Percentiles rank a stretch among this genome's conserved stretches.
Conservation (phyloP, 2,797 vertebrate genomes). For the Arctocebus calabarensis region DNA sequence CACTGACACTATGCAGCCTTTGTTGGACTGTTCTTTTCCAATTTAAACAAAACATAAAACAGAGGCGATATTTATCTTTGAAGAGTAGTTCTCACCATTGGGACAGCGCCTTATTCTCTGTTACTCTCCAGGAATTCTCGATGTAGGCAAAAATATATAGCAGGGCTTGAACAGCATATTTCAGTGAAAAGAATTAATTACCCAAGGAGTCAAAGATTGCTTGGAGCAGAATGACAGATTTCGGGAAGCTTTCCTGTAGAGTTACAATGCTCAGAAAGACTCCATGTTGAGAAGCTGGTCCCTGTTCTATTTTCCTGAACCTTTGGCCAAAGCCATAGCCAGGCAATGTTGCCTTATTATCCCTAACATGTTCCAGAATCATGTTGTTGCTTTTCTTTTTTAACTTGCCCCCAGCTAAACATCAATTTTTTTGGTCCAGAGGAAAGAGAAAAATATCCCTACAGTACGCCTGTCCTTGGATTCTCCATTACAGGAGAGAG, state of each 20-base stretch:
- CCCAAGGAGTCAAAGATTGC: slow-evolving; percentile 69
- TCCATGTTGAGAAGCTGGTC: not conserved
- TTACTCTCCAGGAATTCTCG: slow-evolving; percentile 65
- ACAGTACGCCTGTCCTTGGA: not conserved
- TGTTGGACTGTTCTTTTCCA: slow-evolving; percentile 55
- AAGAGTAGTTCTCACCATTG: slow-evolving; percentile 56
- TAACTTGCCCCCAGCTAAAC: slow-evolving; percentile 14
- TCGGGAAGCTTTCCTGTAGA: not conserved
- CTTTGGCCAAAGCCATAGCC: slow-evolving; percentile 16
- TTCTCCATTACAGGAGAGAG: slow-evolving; percentile 17
- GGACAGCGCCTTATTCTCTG: slow-evolving; percentile 56
- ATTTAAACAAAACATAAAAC: slow-evolving; percentile 67
- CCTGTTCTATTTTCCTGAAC: slow-evolving; percentile 42
- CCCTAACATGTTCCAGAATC: not conserved
- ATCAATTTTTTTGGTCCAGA: not conserved
- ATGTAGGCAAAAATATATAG: slow-evolving; percentile 62
- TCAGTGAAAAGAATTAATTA: slow-evolving; percentile 77
- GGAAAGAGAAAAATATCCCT: slow-evolving; percentile 42
- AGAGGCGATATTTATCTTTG: slow-evolving; percentile 73
- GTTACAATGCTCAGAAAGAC: slow-evolving; percentile 48
- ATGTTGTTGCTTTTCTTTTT: not conserved
- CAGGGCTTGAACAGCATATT: slow-evolving; percentile 57
- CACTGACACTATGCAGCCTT: slow-evolving; percentile 55
- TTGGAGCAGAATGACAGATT: slow-evolving; percentile 55
- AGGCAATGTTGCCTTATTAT: slow-evolving; percentile 26